Conservation (phyloP, 92 coral and sea anemone genomes). For the Ricordea florida region DNA sequence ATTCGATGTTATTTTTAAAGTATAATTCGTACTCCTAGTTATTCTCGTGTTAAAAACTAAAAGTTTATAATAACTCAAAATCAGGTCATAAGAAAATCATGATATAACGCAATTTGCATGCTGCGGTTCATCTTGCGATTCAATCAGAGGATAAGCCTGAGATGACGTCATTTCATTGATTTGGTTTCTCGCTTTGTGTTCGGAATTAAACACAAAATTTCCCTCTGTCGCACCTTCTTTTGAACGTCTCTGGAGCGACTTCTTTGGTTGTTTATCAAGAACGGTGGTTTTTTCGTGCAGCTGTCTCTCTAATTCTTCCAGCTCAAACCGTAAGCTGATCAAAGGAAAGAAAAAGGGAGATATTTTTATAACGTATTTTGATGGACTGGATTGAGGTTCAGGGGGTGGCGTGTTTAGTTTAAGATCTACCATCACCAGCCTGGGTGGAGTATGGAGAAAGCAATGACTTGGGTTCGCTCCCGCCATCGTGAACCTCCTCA, state of each 20-base stretch:
- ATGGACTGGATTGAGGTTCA: too few relatives aligned
- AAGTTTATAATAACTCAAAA: too few relatives aligned
- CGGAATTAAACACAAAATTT: not conserved
- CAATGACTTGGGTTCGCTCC: too few relatives aligned
- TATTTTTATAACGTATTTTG: too few relatives aligned
- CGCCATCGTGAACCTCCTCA: too few relatives aligned
- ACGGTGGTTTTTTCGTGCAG: constrained; percentile 12
- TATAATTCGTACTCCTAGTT: too few relatives aligned
- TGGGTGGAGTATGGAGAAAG: too few relatives aligned
- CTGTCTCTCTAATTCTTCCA: constrained; percentile 52
- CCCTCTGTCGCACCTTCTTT: not conserved
- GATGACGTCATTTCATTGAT: not conserved
- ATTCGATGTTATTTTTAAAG: too few relatives aligned
- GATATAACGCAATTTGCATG: constrained; percentile 19
- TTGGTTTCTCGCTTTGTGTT: not conserved
- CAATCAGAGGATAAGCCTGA: not conserved
- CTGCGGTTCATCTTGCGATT: not conserved
- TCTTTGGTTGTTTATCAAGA: not conserved
- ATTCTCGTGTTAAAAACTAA: too few relatives aligned
- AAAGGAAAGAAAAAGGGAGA: not conserved
- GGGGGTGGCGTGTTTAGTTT: too few relatives aligned
- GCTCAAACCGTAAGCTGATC: constrained; percentile 55
- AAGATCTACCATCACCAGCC: too few relatives aligned
- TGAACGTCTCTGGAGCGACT: not conserved
- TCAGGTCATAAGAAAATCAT: too few relatives aligned